These are phyloP conservation scores for Catalaphyllia jardinei DNA, from an alignment of 64 coral and sea anemone species.

Conservation along the genomic window DNA sequence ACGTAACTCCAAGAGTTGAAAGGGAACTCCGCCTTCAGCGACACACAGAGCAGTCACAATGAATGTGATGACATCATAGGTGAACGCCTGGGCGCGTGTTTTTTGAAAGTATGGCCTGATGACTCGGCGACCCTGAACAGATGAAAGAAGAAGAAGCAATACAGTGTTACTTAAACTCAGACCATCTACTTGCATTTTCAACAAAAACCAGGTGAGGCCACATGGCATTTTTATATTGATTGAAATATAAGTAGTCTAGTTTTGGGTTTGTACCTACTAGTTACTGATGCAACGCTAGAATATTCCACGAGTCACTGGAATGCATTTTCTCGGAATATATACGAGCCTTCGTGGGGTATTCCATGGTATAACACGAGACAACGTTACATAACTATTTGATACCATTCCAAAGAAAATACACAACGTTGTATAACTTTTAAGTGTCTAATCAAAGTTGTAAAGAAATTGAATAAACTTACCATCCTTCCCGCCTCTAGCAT, in stretches of 20 bases:
- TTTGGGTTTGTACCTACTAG: too few relatives aligned
- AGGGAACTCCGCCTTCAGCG: background rate
- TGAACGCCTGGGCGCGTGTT: background rate
- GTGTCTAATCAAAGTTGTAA: background rate
- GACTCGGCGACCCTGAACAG: background rate
- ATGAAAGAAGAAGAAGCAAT: background rate
- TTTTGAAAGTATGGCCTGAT: background rate
- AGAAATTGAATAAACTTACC: conserved; percentile 14
- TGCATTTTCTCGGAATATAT: too few relatives aligned
- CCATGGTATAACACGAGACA: background rate
- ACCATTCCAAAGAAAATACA: background rate
- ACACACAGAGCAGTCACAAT: background rate
- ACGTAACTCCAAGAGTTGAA: background rate
- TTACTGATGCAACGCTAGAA: too few relatives aligned
- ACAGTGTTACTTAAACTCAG: background rate
- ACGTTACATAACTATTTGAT: background rate
- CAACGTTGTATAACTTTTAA: too few relatives aligned
- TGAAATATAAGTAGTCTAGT: too few relatives aligned
- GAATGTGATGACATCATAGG: background rate
- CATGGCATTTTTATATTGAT: too few relatives aligned
- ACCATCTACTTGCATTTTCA: too few relatives aligned
- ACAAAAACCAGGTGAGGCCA: too few relatives aligned
- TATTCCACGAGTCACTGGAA: too few relatives aligned
- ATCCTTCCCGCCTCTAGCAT: conserved; percentile 58
- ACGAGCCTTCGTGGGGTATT: too few relatives aligned